Evolutionary conservation across 2,113 vertebrate genomes (phyloP).

Genomic region (Suncus etruscus): DNA sequence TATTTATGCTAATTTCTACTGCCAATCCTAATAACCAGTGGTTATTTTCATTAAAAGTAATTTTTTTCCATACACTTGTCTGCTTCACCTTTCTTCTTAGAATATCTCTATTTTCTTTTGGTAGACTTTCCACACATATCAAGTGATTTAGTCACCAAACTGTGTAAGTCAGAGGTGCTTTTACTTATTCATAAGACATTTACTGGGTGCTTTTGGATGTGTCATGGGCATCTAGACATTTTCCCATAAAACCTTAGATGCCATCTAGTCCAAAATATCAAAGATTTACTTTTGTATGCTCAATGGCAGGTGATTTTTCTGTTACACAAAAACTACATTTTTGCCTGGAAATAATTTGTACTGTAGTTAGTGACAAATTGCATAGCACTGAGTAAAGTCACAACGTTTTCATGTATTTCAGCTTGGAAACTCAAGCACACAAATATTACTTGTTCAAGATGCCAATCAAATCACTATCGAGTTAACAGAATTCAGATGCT

Average conservation of each 20-base stretch:
- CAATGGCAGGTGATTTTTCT: slow-evolving; percentile 26
- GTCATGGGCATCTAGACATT: slow-evolving; percentile 11
- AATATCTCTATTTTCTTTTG: slow-evolving; percentile 73
- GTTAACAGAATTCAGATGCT: neutral
- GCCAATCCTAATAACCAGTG: slow-evolving; percentile 76
- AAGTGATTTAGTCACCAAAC: slow-evolving; percentile 63
- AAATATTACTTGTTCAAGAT: neutral
- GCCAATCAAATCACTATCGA: neutral
- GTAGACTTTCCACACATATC: slow-evolving; percentile 47
- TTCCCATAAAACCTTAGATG: neutral
- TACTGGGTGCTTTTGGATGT: neutral
- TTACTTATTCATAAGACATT: slow-evolving; percentile 34
- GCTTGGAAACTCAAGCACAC: slow-evolving; percentile 13
- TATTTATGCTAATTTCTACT: slow-evolving; percentile 80
- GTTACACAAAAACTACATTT: slow-evolving; percentile 9
- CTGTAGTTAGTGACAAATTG: slow-evolving; percentile 8
- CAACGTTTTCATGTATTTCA: slow-evolving; percentile 33
- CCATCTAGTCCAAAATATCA: slow-evolving; percentile 26
- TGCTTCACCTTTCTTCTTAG: slow-evolving; percentile 71
- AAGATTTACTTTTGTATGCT: slow-evolving; percentile 25
- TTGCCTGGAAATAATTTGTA: slow-evolving; percentile 9
- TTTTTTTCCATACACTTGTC: slow-evolving; percentile 67
- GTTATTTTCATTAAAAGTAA: slow-evolving; percentile 79
- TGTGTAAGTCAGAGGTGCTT: slow-evolving; percentile 7
- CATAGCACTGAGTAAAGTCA: slow-evolving; percentile 8